Base-by-base conservation (phyloP, 2,113 vertebrate genomes). In the Eublepharis macularius region DNA sequence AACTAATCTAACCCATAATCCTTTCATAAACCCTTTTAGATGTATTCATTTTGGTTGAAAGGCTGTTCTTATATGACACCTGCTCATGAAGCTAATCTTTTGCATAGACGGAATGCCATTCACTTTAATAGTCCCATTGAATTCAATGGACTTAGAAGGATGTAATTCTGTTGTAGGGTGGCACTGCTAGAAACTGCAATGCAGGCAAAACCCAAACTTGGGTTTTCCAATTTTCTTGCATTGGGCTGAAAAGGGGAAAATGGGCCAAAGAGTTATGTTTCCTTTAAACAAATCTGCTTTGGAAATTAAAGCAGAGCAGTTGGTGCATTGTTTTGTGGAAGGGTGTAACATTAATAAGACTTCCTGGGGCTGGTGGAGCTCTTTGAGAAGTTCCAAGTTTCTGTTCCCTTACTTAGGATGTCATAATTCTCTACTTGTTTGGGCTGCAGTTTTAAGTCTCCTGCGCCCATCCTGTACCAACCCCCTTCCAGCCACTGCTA, bases 321-420 rank as follows among this genome's bases (percentile, higher is more conserved):
- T 47, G 39, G 41, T 63, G 66, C 84, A 85, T 85, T 85, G 84
- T 85, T 80, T 85, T 85, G 84, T 85, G 68, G 51, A 79, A 85
- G 84, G 84, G 76, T 80, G 84, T 85, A 85, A n/a, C 84, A 47
- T 72, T 73, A 73, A 73, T 73, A 51, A 80, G 41, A 85, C 68
- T 85, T 85, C 84, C 84, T 85, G 84, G 68, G 39, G 68, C 54
- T 80, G 69, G 66, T 63, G n/a, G 69, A 79, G 73, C 68, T 80
- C 68, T 80, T 80, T 85, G 51, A 63, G 68, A 85, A 85, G 76
- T 63, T 85, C 83, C 83, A 85, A 70, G 83, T 70, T 60, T 57
- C 21, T 43, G 14, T 47, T 5, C n/a, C 9, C 10, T 17, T 26
- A 39, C 49, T 85, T 77, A 39, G 75, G 65, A 85, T 66, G 36